Base-by-base conservation (phyloP, 2,797 vertebrate genomes). In the Benthosema pterotum region DNA sequence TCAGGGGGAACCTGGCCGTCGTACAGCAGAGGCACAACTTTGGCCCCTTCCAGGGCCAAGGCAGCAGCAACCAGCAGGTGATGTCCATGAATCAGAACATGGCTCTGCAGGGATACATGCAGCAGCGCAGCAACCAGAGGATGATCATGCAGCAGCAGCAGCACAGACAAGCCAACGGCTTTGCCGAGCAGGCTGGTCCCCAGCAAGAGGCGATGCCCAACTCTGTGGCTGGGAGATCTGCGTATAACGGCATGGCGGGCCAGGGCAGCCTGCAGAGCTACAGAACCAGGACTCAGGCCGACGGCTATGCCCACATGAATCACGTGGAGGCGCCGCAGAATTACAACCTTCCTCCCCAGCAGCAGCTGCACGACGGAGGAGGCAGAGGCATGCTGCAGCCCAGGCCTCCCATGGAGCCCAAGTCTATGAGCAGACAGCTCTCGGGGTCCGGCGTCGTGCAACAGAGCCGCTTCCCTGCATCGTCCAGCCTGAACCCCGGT, bases 21-120 rank as follows among this genome's bases (percentile, higher is more conserved):
- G 86, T 95, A 45, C 95, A 94, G 65, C 97, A 97, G 83, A 96
- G 95, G 72, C 92, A 96, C 46, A 94, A 91, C 81, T 95, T 96
- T 38, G 80, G 88, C 69, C 89, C 94, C 43, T 94, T 95, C 75
- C 93, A 94, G 0, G 90, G 88, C 47, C 78, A 80, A 9, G 82
- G 91, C 78, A 67, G 91, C 78, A 67, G 67, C 86, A 89, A 86
- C 74, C 90, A 90, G 61, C 87, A 90, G 61, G 79, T 86, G 3
- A 54, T 68, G 42, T 83, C 85, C 0, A 71, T 88, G 82, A 91
- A 78, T n/a, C 92, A 94, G 0, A 92, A 88, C 18, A 72, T 81
- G 17, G 84, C 93, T 72, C 83, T 69, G 78, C 94, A 94, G 73
- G 94, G 91, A 13, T 92, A 88, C 0, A 43, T 62, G 13, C 86